These are phyloP conservation scores for Pangasius mekongensis DNA, from an alignment of 2,797 vertebrate species.

Conservation along the genomic window DNA sequence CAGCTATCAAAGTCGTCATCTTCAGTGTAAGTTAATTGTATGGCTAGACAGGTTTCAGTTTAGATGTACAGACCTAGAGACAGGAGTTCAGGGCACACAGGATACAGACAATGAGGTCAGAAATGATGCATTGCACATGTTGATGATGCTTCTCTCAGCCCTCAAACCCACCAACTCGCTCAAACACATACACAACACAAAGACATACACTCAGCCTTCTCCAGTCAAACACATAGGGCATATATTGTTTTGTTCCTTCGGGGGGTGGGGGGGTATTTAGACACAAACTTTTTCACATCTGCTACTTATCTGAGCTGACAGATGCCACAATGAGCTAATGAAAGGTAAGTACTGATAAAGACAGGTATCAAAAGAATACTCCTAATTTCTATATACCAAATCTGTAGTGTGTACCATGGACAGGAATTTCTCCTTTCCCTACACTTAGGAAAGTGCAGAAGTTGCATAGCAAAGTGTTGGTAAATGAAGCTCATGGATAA, in stretches of 20 bases:
- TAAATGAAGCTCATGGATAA: background rate
- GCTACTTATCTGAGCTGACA: constrained; percentile 52
- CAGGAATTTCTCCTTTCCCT: background rate
- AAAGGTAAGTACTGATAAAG: constrained; percentile 48
- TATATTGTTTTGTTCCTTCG: constrained; percentile 17
- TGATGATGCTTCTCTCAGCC: constrained; percentile 44
- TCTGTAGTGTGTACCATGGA: background rate
- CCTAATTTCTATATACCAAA: constrained; percentile 22
- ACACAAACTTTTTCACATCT: constrained; percentile 13
- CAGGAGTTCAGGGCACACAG: constrained; percentile 41
- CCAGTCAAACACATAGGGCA: constrained; percentile 39
- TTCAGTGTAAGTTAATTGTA: constrained; percentile 15
- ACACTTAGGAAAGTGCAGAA: background rate
- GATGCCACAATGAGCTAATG: constrained; percentile 56
- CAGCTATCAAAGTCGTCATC: constrained; percentile 6
- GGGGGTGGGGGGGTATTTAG: background rate
- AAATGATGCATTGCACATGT: constrained; percentile 45
- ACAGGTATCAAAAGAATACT: constrained; percentile 49
- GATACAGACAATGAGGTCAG: constrained; percentile 45
- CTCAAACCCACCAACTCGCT: constrained; percentile 47
- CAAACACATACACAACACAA: constrained; percentile 40
- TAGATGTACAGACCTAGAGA: constrained; percentile 27
- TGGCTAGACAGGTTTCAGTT: constrained; percentile 24
- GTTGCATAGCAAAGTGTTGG: background rate
- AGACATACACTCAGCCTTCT: constrained; percentile 41